phyloP scores from a whole-genome alignment of 2,113 vertebrate species.

The Oxyura jamaicensis region DNA sequence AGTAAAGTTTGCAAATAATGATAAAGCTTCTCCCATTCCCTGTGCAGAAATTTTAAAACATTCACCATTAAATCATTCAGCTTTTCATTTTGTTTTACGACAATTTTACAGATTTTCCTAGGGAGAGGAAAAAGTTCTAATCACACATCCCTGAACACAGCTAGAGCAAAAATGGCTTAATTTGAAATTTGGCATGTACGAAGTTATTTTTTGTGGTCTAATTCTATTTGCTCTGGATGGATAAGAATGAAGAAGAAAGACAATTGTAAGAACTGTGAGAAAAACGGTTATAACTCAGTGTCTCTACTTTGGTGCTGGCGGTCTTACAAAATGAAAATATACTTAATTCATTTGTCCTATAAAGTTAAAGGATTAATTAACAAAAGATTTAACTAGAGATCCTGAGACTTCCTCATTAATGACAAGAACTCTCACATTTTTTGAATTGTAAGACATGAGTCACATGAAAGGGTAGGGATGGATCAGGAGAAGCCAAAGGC shows the following conservation, averaged over 20 bases:
- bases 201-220: neutral
- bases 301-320: neutral
- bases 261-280: neutral
- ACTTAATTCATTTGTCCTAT: constrained; percentile 16
- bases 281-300: neutral
- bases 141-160: neutral
- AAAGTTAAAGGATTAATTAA: constrained; percentile 30
- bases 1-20: neutral
- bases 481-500: neutral
- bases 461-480: neutral
- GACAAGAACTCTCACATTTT: neutral
- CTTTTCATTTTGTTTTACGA: neutral
- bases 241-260: neutral
- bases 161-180: neutral
- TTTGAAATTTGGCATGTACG: neutral
- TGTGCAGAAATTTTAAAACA: neutral
- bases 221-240: neutral
- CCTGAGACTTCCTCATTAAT: neutral
- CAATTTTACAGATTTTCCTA: neutral
- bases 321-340: neutral
- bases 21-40: neutral
- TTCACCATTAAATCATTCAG: neutral
- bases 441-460: neutral
- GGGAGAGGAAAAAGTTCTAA: neutral
- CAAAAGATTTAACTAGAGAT: constrained; percentile 19